Evolutionary conservation across 2,797 vertebrate species (phyloP), one percentile per base, ranked within the genome.

Genomic region (Dermochelys coriacea): DNA sequence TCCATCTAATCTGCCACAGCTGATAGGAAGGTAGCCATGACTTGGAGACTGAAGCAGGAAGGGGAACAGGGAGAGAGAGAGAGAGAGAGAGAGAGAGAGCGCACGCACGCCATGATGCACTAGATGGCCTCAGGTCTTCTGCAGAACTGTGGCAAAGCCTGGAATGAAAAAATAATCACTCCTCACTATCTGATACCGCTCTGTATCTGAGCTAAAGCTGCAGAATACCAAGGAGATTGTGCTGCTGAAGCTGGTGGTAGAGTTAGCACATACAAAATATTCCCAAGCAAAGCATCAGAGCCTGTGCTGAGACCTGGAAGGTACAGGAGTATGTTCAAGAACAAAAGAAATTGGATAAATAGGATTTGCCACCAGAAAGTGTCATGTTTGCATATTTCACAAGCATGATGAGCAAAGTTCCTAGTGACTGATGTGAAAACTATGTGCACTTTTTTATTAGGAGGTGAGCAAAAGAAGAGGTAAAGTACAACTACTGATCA

Each of bases 371-470:
- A 31, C 45, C 74, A 49, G 25, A 77, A 77, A 77, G 27, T 15
- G 15, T 41, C 74, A 16, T 49, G 27, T 49, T 77, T 31, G 25
- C 15, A 29, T 18, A 10, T 75, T 75, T 49, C 45, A 49, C 74
- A 31, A 49, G 45, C 15, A 49, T 25, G 68, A 71, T 41, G 27
- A 49, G 27, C 45, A 18, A 15, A 49, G 25, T 77, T 77, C 15
- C 27, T 49, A 31, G 25, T 77, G 74, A 16, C 8, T 29, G 15
- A 49, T 18, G 45, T 75, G 52, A 0, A 1, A 94, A 2, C 61
- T 31, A 57, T 88, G 16, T 0, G 0, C 2, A 16, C 15, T 27
- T 82, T 27, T 15, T 8, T 37, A n/a, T 34, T 3, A 0, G 0
- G 47, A 6, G 68, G 45, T 50, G 80, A 88, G 80, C 52, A 29